phyloP scores from a whole-genome alignment of 1,140 invertebrate genomes.

The Gryllus bimaculatus region DNA sequence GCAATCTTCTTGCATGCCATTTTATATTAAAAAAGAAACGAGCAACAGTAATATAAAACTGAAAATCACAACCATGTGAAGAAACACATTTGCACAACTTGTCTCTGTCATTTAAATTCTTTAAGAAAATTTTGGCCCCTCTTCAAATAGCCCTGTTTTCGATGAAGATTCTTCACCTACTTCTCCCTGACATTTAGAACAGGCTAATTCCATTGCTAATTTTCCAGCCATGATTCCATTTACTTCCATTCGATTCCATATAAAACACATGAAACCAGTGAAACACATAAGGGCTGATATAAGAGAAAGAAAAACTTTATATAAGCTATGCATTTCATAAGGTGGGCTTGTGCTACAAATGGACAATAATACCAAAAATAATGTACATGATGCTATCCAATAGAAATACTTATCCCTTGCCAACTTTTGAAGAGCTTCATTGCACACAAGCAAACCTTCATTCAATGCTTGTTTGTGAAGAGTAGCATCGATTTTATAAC shows the following conservation, averaged over 20 bases:
- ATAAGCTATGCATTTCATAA: not conserved
- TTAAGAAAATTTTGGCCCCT: too few species aligned
- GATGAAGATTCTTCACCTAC: not conserved
- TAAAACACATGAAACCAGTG: conserved; percentile 59
- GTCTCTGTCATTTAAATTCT: too few species aligned
- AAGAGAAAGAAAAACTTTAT: conserved; percentile 36
- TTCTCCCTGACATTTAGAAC: not conserved
- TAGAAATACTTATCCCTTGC: conserved; percentile 21
- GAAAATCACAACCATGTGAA: too few species aligned
- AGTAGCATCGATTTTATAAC: not conserved
- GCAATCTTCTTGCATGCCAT: too few species aligned
- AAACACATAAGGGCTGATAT: conserved; percentile 56
- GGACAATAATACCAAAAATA: conserved; percentile 13
- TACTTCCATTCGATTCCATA: conserved; percentile 69
- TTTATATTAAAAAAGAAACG: too few species aligned
- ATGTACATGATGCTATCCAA: conserved; percentile 12
- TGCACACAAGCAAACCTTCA: conserved; percentile 21
- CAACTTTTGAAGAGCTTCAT: conserved; percentile 21
- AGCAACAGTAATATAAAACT: too few species aligned
- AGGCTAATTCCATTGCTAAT: conserved; percentile 11
- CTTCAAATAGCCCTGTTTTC: too few species aligned
- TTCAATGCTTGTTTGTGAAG: conserved; percentile 14
- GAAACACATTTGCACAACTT: too few species aligned
- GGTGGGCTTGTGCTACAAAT: not conserved
- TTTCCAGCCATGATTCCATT: conserved; percentile 62